These are phyloP conservation scores for Esox masquinongy DNA, from an alignment of 2,797 vertebrate genomes.

Conservation along the genomic window DNA sequence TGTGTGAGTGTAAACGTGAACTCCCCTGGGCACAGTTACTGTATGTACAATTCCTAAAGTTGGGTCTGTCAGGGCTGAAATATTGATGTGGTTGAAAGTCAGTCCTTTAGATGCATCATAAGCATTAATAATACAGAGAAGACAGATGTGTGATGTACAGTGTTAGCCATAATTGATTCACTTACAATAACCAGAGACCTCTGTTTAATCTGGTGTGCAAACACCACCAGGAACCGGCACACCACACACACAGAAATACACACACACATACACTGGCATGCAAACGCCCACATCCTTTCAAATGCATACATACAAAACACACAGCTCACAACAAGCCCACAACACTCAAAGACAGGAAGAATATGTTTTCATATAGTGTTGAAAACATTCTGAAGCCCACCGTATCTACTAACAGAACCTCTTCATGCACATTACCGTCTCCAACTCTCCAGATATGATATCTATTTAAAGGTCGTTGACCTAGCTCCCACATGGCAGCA, in stretches of 20 bases:
- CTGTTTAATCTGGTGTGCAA: constrained; percentile 17
- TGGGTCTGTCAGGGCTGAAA: constrained; percentile 26
- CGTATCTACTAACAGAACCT: background rate
- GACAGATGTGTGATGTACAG: constrained; percentile 17
- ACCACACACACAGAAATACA: background rate
- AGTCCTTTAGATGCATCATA: constrained; percentile 10
- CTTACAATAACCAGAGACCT: constrained; percentile 20
- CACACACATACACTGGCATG: background rate
- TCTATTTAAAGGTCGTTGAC: constrained; percentile 29
- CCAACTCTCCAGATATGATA: background rate
- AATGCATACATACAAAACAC: background rate
- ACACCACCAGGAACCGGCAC: background rate
- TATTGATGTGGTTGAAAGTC: constrained; percentile 33
- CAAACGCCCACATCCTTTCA: background rate
- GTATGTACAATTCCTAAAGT: background rate
- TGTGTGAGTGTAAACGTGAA: background rate
- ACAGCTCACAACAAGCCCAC: background rate
- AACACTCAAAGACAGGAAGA: background rate
- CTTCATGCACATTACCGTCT: background rate
- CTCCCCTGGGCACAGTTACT: background rate
- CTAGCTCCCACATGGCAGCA: background rate
- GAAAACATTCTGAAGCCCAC: background rate
- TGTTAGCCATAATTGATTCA: constrained; percentile 29
- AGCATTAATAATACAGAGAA: constrained; percentile 35
- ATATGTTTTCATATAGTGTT: background rate